These are phyloP conservation scores for Scortum barcoo DNA, from an alignment of 2,113 vertebrate genomes.

Conservation along the genomic window DNA sequence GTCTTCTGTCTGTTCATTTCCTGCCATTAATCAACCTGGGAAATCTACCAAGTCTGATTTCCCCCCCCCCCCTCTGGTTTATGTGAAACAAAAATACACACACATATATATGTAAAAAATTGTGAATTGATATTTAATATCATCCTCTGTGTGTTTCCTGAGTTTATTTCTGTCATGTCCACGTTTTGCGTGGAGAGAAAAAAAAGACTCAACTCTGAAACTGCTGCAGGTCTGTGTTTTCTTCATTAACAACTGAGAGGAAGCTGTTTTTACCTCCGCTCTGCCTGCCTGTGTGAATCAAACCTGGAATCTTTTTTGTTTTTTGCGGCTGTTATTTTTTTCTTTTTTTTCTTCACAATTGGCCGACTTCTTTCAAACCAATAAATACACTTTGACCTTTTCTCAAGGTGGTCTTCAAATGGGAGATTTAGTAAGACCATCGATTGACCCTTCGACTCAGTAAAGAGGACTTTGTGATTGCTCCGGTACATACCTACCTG, in stretches of 20 bases:
- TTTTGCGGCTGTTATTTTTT: constrained; percentile 14
- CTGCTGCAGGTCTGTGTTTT: constrained; percentile 15
- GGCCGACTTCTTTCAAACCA: background rate
- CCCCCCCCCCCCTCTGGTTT: too few relatives aligned
- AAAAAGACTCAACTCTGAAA: background rate
- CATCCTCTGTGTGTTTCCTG: background rate
- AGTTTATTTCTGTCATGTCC: background rate
- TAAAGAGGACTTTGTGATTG: constrained; percentile 13
- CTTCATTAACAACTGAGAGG: constrained; percentile 18
- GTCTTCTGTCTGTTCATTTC: background rate
- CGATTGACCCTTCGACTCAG: constrained; percentile 35
- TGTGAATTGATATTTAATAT: background rate
- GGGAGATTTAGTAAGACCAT: constrained; percentile 42
- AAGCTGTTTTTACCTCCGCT: constrained; percentile 5
- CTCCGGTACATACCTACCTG: background rate
- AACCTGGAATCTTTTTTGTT: constrained; percentile 19
- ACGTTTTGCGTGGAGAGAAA: background rate
- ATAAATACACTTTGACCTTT: constrained; percentile 31
- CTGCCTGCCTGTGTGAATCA: background rate
- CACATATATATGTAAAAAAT: background rate
- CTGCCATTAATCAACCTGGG: background rate
- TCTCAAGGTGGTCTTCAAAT: constrained; percentile 7
- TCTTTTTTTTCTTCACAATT: constrained; percentile 1
- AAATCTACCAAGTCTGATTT: background rate
- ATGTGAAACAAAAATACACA: background rate